Evolutionary conservation across 2,113 vertebrate species (phyloP).

Genomic region (Anhinga rufa): DNA sequence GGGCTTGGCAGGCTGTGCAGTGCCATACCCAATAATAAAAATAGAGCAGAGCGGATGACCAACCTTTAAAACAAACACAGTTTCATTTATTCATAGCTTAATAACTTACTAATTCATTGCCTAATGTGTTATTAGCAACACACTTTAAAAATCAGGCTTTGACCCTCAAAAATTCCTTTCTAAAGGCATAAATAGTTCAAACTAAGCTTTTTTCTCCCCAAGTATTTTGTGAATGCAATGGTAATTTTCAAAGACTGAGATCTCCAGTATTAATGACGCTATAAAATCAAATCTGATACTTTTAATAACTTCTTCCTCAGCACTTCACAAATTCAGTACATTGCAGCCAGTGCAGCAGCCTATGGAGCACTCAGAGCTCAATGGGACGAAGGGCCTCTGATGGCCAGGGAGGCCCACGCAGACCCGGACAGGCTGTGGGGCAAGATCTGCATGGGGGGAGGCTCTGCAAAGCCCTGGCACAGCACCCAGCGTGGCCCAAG

Average conservation of each 20-base stretch:
- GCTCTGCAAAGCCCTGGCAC: background rate
- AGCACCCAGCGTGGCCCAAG: rapidly evolving
- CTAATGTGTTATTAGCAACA: background rate
- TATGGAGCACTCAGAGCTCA: background rate
- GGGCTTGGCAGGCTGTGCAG: background rate
- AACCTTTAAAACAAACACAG: background rate
- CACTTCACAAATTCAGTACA: background rate
- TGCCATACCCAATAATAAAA: background rate
- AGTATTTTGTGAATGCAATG: background rate
- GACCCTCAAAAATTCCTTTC: background rate
- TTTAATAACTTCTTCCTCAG: background rate
- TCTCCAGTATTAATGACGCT: background rate
- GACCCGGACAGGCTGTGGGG: rapidly evolving
- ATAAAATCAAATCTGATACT: background rate
- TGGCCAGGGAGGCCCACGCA: rapidly evolving
- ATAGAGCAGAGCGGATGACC: background rate
- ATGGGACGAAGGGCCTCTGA: background rate
- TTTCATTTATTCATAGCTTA: background rate
- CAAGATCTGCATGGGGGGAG: background rate
- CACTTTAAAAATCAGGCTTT: background rate
- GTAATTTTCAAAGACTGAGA: background rate
- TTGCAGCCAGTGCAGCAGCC: background rate
- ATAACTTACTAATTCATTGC: slow-evolving; percentile 1
- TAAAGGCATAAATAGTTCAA: background rate
- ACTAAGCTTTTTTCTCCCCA: background rate